These are phyloP conservation scores for Chironomus riparius DNA, from an alignment of 2,888 invertebrate species.

Conservation along the genomic window DNA sequence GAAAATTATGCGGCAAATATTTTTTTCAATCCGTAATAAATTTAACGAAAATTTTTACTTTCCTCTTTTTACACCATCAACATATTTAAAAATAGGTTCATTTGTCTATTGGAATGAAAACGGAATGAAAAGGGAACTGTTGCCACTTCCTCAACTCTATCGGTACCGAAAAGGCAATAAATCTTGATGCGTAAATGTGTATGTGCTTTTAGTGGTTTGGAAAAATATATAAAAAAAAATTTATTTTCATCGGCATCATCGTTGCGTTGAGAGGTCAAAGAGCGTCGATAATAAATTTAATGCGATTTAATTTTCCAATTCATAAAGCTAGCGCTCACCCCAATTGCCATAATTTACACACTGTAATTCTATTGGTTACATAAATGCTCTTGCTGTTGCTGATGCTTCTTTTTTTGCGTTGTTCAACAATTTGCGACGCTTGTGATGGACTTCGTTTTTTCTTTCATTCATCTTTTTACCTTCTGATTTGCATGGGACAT, in stretches of 20 bases:
- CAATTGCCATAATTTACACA: too few species aligned
- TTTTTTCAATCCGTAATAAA: neutral
- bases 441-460: too few species aligned
- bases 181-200: neutral
- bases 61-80: neutral
- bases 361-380: too few species aligned
- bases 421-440: too few species aligned
- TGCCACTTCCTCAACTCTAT: neutral
- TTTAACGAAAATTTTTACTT: neutral
- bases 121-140: neutral
- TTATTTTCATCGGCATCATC: neutral
- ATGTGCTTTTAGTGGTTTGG: too few species aligned
- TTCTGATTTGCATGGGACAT: too few species aligned
- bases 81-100: neutral
- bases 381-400: too few species aligned
- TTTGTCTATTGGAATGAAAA: neutral
- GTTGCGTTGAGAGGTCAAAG: neutral
- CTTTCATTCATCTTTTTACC: too few species aligned
- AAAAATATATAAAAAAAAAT: neutral
- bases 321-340: conserved; percentile 4
- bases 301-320: conserved; percentile 13
- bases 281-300: neutral
- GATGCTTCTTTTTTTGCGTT: too few species aligned
- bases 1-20: neutral
- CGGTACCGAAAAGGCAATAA: neutral